These are phyloP conservation scores for Sciurus carolinensis DNA, from an alignment of 2,797 vertebrate species.

Conservation along the genomic window DNA sequence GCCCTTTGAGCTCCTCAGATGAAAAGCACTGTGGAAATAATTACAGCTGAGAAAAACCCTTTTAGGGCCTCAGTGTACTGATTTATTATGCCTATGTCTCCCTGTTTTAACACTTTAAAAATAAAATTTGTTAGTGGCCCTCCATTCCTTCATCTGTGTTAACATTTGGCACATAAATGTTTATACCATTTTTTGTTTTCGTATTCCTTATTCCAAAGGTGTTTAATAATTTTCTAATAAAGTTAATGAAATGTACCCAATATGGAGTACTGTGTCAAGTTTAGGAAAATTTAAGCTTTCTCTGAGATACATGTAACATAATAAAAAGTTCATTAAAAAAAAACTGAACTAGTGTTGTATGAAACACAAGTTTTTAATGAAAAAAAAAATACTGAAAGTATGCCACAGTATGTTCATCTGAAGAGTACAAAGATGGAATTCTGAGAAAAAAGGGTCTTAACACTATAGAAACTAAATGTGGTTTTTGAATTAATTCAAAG, in stretches of 20 bases:
- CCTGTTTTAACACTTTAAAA: background rate
- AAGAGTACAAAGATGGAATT: conserved; percentile 90
- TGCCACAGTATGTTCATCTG: conserved; percentile 89
- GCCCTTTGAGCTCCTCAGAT: conserved; percentile 78
- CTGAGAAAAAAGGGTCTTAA: conserved; percentile 87
- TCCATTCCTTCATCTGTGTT: background rate
- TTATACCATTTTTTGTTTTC: background rate
- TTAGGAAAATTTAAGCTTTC: conserved; percentile 65
- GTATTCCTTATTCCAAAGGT: conserved; percentile 49
- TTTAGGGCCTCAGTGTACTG: background rate
- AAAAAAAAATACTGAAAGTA: conserved; percentile 89
- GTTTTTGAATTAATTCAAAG: conserved; percentile 89
- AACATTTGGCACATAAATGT: conserved; percentile 75
- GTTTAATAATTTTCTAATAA: conserved; percentile 52
- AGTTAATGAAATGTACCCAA: conserved; percentile 54
- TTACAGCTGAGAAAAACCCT: background rate
- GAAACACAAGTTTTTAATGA: conserved; percentile 91
- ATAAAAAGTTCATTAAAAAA: conserved; percentile 76
- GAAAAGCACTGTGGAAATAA: conserved; percentile 73
- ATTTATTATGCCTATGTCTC: background rate
- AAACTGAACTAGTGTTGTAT: conserved; percentile 82
- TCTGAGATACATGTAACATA: conserved; percentile 65
- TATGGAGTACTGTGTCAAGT: conserved; percentile 28
- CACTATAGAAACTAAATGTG: conserved; percentile 90
- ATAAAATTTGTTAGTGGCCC: background rate